Evolutionary conservation across 2,888 invertebrate species (phyloP), one percentile per base, ranked within the genome.

Genomic region (Octonoba sinensis): DNA sequence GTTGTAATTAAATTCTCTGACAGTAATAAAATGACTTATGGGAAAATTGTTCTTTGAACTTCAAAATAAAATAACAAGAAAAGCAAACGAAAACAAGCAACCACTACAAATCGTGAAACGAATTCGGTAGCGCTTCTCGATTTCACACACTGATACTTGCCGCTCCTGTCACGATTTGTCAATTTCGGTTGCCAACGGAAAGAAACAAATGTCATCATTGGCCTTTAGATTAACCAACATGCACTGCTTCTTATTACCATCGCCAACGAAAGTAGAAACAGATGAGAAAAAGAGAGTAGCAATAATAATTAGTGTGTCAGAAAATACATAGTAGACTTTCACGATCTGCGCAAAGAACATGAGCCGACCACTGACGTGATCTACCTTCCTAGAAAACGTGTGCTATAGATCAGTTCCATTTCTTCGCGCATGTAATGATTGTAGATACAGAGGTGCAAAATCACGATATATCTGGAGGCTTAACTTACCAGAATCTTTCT

Each of bases 171-270:
- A 79, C 79, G 79, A 79, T 66, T 73, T 79, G 79, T 72, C 72
- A 69, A 79, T 79, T 79, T 79, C 62, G 59, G 59, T 72, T 46
- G 49, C 73, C 49, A 20, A 8, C 44, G 22, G 46, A 49, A 66
- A 54, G 73, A 79, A 79, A 79, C 79, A 73, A 79, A 79, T 79
- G 79, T 79, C 79, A 72, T 79, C 79, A 66, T 67, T 36, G 67
- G 46, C 44, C 44, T 60, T 59, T 20, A 62, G 79, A 79, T 79
- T 73, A 79, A 79, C 73, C 79, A 69, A 57, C 46, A 57, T 47
- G 59, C 27, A 56, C 56, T 66, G 56, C 13, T 70, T 36, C 76
- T 54, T 70, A 64, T 47, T 76, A 24, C 51, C 36, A 36, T 54
- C 60, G 27, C 54, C 22, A 57, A 22, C 18, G 8, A 46, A 16